Conservation (phyloP, 2,888 invertebrate genomes). For the Melanchra persicariae region DNA sequence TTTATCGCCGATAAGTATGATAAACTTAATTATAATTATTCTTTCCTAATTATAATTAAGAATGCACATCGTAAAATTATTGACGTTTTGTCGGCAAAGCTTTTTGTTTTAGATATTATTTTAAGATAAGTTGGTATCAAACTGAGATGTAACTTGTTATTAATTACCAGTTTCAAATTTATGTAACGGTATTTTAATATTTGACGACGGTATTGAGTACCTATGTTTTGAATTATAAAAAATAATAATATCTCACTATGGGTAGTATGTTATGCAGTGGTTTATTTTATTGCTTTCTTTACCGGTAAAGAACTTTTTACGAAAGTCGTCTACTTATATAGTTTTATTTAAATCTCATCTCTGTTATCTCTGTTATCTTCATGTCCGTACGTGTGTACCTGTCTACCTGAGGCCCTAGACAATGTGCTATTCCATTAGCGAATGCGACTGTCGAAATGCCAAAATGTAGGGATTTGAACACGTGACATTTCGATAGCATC, state of each 20-base stretch:
- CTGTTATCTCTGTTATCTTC: too few relatives aligned
- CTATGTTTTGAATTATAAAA: not conserved
- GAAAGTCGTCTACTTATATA: too few relatives aligned
- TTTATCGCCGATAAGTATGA: conserved; percentile 49
- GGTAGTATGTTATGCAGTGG: not conserved
- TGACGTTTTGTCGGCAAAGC: conserved; percentile 26
- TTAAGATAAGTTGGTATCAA: conserved; percentile 45
- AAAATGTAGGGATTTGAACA: too few relatives aligned
- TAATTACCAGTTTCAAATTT: conserved; percentile 19
- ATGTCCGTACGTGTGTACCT: too few relatives aligned
- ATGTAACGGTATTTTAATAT: conserved; percentile 31
- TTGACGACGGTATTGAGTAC: not conserved
- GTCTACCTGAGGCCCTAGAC: too few relatives aligned
- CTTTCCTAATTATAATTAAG: conserved; percentile 57
- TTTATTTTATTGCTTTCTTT: too few relatives aligned
- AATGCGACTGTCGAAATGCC: too few relatives aligned
- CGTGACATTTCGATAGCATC: too few relatives aligned
- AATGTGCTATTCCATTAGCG: too few relatives aligned
- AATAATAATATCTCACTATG: not conserved
- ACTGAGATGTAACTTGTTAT: conserved; percentile 42
- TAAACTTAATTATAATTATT: conserved; percentile 57
- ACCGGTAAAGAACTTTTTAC: too few relatives aligned
- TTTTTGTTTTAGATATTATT: conserved; percentile 45
- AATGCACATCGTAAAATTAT: conserved; percentile 45
- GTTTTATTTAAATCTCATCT: too few relatives aligned